Percentiles rank a stretch among this genome's conserved stretches.
These are phyloP conservation scores for Drosophila albomicans DNA, from an alignment of 1,140 invertebrate genomes.

Conservation along the genomic window DNA sequence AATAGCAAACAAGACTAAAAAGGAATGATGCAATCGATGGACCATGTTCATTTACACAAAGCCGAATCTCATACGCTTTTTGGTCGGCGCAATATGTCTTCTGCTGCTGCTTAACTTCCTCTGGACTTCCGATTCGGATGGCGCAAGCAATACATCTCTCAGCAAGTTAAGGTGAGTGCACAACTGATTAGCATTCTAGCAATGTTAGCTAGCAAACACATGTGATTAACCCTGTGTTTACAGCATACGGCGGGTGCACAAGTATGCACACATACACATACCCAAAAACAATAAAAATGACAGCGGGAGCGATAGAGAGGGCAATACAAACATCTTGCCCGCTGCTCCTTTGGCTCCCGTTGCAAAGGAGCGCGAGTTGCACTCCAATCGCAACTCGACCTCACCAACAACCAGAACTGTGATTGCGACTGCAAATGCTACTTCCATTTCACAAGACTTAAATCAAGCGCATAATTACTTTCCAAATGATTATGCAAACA, in stretches of 20 bases:
- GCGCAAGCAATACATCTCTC: slow-evolving; percentile 56
- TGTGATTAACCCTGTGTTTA: slow-evolving; percentile 18
- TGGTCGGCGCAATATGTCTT: slow-evolving; percentile 65
- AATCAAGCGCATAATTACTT: slow-evolving; percentile 42
- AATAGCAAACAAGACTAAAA: slow-evolving; percentile 37
- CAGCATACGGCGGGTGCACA: slow-evolving; percentile 75
- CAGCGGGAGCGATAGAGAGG: slow-evolving; percentile 14
- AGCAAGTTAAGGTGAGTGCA: slow-evolving; percentile 70
- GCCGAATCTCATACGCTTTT: slow-evolving; percentile 70
- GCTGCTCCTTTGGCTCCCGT: slow-evolving; percentile 56
- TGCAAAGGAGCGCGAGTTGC: slow-evolving; percentile 56
- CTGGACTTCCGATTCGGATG: slow-evolving; percentile 62
- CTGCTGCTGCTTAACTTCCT: slow-evolving; percentile 74
- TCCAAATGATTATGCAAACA: slow-evolving; percentile 49
- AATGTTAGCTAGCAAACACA: too few relatives aligned
- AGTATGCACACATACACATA: slow-evolving; percentile 68
- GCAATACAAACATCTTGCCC: slow-evolving; percentile 41
- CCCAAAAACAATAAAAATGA: slow-evolving; percentile 34
- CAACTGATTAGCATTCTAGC: background rate
- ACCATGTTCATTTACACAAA: slow-evolving; percentile 74
- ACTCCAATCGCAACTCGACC: slow-evolving; percentile 56
- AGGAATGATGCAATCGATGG: slow-evolving; percentile 67
- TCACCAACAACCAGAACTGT: slow-evolving; percentile 55
- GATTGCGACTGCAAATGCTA: slow-evolving; percentile 78
- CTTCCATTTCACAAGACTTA: slow-evolving; percentile 82